Evolutionary conservation across 2,888 invertebrate species (phyloP).

Genomic region (Pyrocoelia pectoralis): DNA sequence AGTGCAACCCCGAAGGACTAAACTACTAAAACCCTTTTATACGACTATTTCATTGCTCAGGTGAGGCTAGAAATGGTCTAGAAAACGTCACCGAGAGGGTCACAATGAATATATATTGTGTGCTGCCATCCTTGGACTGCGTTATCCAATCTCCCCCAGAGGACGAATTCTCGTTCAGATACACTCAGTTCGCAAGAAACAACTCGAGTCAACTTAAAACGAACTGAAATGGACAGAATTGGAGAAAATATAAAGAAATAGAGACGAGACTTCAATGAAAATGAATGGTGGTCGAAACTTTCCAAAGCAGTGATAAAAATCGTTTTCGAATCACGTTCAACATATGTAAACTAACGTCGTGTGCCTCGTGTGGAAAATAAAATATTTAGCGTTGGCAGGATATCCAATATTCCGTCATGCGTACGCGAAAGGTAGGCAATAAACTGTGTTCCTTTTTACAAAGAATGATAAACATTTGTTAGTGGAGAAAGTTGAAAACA

Average conservation of each 20-base stretch:
- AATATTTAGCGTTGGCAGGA: constrained; percentile 56
- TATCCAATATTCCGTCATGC: constrained; percentile 52
- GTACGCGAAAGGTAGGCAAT: constrained; percentile 50
- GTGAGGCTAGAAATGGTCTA: constrained; percentile 52
- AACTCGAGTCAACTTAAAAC: constrained; percentile 36
- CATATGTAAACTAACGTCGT: constrained; percentile 58
- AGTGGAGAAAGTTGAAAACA: constrained; percentile 38
- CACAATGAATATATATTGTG: constrained; percentile 51
- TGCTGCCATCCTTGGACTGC: constrained; percentile 35
- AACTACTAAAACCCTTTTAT: constrained; percentile 53
- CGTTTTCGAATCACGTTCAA: constrained; percentile 57
- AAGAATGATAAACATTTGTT: constrained; percentile 43
- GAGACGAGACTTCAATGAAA: constrained; percentile 44
- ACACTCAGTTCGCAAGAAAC: constrained; percentile 36
- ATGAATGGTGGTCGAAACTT: constrained; percentile 44
- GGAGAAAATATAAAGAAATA: constrained; percentile 39
- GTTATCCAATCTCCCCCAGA: constrained; percentile 37
- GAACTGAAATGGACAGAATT: constrained; percentile 33
- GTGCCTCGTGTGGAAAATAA: constrained; percentile 53
- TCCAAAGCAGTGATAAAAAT: constrained; percentile 48
- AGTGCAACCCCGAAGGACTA: constrained; percentile 48
- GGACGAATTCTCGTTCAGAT: constrained; percentile 33
- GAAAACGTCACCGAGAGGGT: constrained; percentile 51
- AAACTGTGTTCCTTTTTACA: constrained; percentile 44
- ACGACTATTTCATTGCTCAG: constrained; percentile 51